Conservation (phyloP, 2,797 vertebrate genomes). For the Xerus rutilus region DNA sequence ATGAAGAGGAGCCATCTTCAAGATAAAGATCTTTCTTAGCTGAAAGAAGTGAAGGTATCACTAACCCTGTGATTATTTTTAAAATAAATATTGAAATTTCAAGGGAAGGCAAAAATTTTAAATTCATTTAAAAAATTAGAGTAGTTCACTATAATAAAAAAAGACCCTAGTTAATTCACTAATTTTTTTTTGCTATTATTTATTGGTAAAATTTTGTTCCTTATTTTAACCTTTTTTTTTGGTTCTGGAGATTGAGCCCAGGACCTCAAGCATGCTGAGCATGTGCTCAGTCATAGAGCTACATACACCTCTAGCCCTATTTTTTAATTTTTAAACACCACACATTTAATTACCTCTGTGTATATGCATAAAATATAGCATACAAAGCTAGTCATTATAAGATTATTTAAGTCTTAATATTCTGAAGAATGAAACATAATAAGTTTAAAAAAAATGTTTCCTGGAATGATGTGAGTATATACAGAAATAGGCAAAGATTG, state of each 20-base stretch:
- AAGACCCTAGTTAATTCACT: not conserved
- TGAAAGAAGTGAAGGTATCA: not conserved
- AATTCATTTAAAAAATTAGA: not conserved
- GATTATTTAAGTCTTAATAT: slow-evolving; percentile 39
- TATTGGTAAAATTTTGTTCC: not conserved
- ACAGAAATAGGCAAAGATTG: not conserved
- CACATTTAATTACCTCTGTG: not conserved
- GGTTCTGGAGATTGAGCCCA: not conserved
- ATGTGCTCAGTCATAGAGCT: not conserved
- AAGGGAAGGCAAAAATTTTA: not conserved
- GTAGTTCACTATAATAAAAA: not conserved
- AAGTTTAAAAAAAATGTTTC: not conserved
- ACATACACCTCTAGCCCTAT: no score
- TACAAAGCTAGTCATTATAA: not conserved
- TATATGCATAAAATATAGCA: not conserved
- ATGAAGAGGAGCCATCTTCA: not conserved
- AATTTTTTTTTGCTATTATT: slow-evolving; percentile 10
- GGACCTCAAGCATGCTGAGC: not conserved
- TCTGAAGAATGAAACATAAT: not conserved
- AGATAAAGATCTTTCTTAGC: not conserved
- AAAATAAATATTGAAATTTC: not conserved
- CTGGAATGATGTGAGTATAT: not conserved
- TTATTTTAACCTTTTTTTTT: not conserved
- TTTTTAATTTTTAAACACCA: not conserved
- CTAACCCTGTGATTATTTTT: not conserved